Evolutionary conservation across 2,888 invertebrate genomes (phyloP).

Genomic region (Mechanitis mazaeus): DNA sequence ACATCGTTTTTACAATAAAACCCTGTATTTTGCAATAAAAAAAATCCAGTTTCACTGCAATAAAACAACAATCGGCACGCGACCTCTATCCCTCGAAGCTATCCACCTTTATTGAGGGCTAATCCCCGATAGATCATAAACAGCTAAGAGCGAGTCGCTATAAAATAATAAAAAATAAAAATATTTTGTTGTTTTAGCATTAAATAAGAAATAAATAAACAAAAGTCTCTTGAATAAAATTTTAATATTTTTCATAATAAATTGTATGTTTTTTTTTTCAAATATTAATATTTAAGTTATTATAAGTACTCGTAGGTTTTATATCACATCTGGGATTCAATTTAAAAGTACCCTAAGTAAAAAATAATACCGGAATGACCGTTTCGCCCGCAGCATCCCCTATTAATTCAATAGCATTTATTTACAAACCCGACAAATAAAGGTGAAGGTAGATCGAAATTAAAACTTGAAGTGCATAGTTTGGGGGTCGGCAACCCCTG

Average conservation of each 20-base stretch:
- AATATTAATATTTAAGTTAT: neutral
- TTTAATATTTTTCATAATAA: too few relatives aligned
- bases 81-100: conserved; percentile 13
- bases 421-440: conserved; percentile 41
- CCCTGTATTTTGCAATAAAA: neutral
- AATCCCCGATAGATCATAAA: conserved; percentile 24
- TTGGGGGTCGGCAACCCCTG: conserved; percentile 31
- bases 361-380: conserved; percentile 37
- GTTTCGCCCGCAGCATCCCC: conserved; percentile 40
- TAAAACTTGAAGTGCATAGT: conserved; percentile 44
- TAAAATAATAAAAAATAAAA: neutral
- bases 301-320: neutral
- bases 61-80: conserved; percentile 23
- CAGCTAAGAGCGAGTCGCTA: neutral
- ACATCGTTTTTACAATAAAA: neutral
- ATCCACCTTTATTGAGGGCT: conserved; percentile 21
- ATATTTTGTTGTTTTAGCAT: neutral
- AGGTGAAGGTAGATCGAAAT: conserved; percentile 42
- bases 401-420: conserved; percentile 41
- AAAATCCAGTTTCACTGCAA: neutral
- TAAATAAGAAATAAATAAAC: too few relatives aligned
- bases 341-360: conserved; percentile 5
- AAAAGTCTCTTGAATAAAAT: too few relatives aligned
- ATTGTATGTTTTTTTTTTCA: too few relatives aligned
- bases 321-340: neutral